Base-by-base conservation (phyloP, 2,113 vertebrate genomes). In the Apodemus sylvaticus region DNA sequence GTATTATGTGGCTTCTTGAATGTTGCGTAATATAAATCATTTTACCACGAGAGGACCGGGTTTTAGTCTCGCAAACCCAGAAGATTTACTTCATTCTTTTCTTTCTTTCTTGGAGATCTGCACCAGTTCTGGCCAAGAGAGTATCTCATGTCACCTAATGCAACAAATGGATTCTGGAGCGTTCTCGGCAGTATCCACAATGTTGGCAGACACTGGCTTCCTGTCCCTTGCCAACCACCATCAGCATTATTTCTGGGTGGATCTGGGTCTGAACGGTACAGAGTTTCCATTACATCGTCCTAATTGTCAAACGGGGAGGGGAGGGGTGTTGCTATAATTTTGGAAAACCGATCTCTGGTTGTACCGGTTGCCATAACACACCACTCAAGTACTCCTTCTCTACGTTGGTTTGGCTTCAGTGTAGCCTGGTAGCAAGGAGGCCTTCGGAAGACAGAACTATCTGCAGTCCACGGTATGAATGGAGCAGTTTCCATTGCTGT, bases 401-500 rank as follows among this genome's bases (percentile, higher is more conserved):
- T 97, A 88, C n/a, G 62, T 96, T 97, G 93, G 92, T 97, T 97
- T 94, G 98, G 97, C 97, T 73, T 0, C 97, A 95, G 97, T 48
- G 58, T 97, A 98, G 98, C 98, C 97, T 95, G 94, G 96, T 97
- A 96, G 95, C 96, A 48, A 98, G 96, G 97, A 98, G 97, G 97
- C 98, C 98, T 97, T 95, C 97, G 96, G 95, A 95, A 98, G 96
- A 97, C 98, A 96, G 96, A 98, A 97, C 98, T 95, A 96, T 94
- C 96, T 97, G 66, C 97, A 97, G 97, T 97, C 98, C 98, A 95
- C 93, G 96, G 98, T 98, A 97, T 98, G 98, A 99, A 98, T 98
- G 98, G 98, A 98, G 98, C 98, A 98, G 98, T 98, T 98, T 98
- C 98, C 98, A 98, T 97, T 98, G 98, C 98, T 98, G 98, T 98